phyloP scores from a whole-genome alignment of 2,888 invertebrate genomes.

The Leptopilina myrica region DNA sequence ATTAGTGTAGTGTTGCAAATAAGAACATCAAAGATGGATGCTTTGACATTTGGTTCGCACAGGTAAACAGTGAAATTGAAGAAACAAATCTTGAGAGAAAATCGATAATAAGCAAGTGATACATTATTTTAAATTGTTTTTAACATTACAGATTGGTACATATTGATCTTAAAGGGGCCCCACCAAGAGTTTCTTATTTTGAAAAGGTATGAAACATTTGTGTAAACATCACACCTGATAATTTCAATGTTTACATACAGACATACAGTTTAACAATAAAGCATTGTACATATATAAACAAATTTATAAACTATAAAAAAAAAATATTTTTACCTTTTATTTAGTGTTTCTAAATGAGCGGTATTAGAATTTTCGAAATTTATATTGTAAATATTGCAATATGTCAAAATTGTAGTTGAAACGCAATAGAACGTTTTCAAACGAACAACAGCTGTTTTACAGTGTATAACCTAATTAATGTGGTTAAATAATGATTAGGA shows the following conservation, averaged over 20 bases:
- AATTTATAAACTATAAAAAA: no score
- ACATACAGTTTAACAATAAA: not conserved
- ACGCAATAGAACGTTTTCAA: no score
- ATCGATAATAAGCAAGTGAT: conserved; percentile 42
- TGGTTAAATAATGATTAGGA: no score
- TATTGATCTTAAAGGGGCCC: conserved; percentile 87
- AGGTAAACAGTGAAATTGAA: conserved; percentile 72
- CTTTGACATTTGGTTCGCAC: conserved; percentile 77
- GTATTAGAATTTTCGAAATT: no score
- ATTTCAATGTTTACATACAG: conserved; percentile 55
- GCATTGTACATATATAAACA: no score
- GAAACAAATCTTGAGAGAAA: conserved; percentile 43
- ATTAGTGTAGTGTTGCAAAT: not conserved
- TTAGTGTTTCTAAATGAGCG: no score
- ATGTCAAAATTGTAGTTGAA: no score
- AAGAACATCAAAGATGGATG: conserved; percentile 74
- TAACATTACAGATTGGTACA: conserved; percentile 80
- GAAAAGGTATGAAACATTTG: conserved; percentile 77
- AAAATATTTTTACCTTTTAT: no score
- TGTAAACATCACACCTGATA: conserved; percentile 52
- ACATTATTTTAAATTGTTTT: conserved; percentile 56
- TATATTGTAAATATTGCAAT: no score
- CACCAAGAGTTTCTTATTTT: conserved; percentile 81
- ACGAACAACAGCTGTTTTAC: no score
- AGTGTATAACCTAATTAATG: no score